Base-by-base conservation (phyloP, 1,140 invertebrate species). In the Calosoma granatense region DNA sequence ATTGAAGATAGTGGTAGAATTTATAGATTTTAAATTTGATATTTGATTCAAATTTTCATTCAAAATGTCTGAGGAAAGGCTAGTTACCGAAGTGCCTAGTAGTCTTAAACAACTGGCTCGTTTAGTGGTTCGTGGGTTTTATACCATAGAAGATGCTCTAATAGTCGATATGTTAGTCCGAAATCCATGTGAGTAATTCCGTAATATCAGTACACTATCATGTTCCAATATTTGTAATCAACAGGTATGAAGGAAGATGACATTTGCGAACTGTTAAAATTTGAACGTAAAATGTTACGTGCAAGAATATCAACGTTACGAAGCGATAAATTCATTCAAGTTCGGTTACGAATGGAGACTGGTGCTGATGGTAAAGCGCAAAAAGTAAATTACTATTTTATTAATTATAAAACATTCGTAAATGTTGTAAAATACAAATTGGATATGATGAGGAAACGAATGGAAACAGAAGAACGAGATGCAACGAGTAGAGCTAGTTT, bases 341-440 rank as follows among this genome's bases (percentile, higher is more conserved):
- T 89, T 1, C 79, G 90, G 63, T 77, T 97, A 58, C 85, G 90
- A 77, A 94, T 97, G 86, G 94, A 97, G 78, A 97, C 94, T 54
- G 93, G 92, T 21, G 78, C 82, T 1, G 94, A 97, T 77, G 91
- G 92, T n/a, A 95, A 94, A 78, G 90, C 92, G 17, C 93, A 94
- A 66, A 91, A 94, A 81, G 92, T 97, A 6, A 97, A 96, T 71
- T 97, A 97, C 74, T 97, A 97, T 72, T 97, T 94, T 67, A 97
- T 98, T 60, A 96, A 96, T 74, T 97, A 97, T 70, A 94, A 94
- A 78, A 88, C 85, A 15, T 97, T 97, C 76, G 94, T 98, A 1
- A 98, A 98, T 78, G 92, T 98, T 20, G 88, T 94, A 0, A 97
- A 97, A 72, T 98, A 97, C 70, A 97, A 97, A 77, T 74, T 98